A percentile compares a stretch with the other conserved stretches of the same genome.
These are phyloP conservation scores for Cyrtorhinus lividipennis DNA, from an alignment of 1,140 invertebrate genomes.

Conservation along the genomic window DNA sequence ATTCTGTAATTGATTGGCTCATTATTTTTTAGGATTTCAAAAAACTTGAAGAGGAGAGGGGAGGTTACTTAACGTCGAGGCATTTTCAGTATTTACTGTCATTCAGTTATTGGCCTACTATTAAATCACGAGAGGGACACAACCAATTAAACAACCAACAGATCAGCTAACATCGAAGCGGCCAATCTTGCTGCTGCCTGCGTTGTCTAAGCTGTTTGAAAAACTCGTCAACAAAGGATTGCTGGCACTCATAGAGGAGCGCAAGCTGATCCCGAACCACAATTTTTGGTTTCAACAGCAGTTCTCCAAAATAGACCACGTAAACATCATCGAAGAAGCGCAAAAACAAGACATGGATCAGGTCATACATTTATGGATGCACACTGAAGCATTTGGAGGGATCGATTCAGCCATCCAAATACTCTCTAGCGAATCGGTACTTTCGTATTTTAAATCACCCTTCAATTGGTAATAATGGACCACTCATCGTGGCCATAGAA, in stretches of 20 bases:
- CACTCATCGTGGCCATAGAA: no score
- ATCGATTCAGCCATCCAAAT: slow-evolving; percentile 64
- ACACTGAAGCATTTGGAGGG: slow-evolving; percentile 77
- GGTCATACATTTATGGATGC: slow-evolving; percentile 87
- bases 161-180: neutral
- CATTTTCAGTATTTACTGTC: slow-evolving; percentile 84
- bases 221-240: neutral
- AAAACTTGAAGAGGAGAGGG: slow-evolving; percentile 62
- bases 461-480: no score
- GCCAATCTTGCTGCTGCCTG: neutral
- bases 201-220: neutral
- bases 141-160: slow-evolving; percentile 35
- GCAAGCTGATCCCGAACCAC: neutral
- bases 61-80: slow-evolving; percentile 68
- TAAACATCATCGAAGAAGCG: no score
- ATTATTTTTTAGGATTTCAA: slow-evolving; percentile 62
- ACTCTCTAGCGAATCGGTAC: slow-evolving; percentile 56
- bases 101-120: slow-evolving; percentile 78
- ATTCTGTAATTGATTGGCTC: no score
- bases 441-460: no score
- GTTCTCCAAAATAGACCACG: neutral
- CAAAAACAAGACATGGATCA: slow-evolving; percentile 98
- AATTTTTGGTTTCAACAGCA: neutral
- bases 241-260: neutral
- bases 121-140: slow-evolving; percentile 50